Evolutionary conservation across 2,888 invertebrate genomes (phyloP).

Genomic region (Agrochola lota): DNA sequence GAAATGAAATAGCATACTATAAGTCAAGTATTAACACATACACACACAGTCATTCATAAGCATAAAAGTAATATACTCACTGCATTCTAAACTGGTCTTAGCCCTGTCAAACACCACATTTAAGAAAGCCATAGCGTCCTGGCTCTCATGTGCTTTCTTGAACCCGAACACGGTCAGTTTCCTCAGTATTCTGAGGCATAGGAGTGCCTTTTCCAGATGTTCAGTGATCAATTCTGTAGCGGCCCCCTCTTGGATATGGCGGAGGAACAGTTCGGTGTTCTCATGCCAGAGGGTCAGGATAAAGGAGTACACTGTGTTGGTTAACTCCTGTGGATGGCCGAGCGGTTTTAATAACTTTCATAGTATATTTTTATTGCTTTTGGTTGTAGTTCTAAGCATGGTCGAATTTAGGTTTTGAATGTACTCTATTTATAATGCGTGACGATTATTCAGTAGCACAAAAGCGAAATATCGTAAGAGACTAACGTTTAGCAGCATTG

Average conservation of each 20-base stretch:
- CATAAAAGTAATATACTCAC: conserved; percentile 90
- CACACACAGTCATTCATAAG: not conserved
- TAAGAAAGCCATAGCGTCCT: conserved; percentile 94
- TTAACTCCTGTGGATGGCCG: conserved; percentile 92
- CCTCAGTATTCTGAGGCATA: conserved; percentile 95
- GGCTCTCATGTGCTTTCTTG: conserved; percentile 93
- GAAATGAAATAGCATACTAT: not conserved
- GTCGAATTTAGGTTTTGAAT: not conserved
- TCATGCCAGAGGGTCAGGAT: conserved; percentile 95
- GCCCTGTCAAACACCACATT: conserved; percentile 94
- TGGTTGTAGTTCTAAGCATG: not conserved
- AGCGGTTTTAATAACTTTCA: not conserved
- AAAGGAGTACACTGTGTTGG: conserved; percentile 93
- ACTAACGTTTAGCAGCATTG: not conserved
- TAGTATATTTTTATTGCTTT: not conserved
- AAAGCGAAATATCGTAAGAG: not conserved
- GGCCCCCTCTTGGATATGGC: conserved; percentile 91
- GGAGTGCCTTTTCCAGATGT: conserved; percentile 94
- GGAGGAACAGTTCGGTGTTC: conserved; percentile 92
- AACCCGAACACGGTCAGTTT: conserved; percentile 96
- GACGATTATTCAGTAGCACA: not conserved
- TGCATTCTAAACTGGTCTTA: conserved; percentile 94
- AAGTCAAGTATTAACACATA: not conserved
- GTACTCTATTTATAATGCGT: not conserved
- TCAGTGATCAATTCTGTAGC: conserved; percentile 91